phyloP scores from a whole-genome alignment of 1,140 invertebrate species.

The Papilio polyxenes region DNA sequence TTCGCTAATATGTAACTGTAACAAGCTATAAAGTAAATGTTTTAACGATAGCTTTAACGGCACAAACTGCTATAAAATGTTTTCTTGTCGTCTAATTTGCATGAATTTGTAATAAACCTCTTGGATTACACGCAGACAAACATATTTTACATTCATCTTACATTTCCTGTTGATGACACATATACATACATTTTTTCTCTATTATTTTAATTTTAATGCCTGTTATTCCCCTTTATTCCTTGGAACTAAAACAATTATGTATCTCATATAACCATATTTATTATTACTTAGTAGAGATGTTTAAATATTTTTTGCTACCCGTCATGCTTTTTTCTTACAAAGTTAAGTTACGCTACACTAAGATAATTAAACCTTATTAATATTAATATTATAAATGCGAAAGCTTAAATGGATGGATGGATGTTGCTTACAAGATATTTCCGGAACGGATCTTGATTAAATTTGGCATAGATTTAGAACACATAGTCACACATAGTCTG shows the following conservation, averaged over 20 bases:
- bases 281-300: background rate
- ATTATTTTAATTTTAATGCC: conserved; percentile 22
- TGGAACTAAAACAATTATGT: background rate
- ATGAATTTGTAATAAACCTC: conserved; percentile 39
- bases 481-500: no score
- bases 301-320: background rate
- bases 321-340: background rate
- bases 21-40: conserved; percentile 31
- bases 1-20: conserved; percentile 6
- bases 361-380: background rate
- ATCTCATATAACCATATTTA: background rate
- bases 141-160: conserved; percentile 33
- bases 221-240: background rate
- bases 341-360: background rate
- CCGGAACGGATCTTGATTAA: no score
- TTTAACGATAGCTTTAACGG: conserved; percentile 25
- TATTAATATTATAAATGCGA: background rate
- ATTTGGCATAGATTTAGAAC: no score
- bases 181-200: background rate
- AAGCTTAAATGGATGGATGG: no score
- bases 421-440: no score
- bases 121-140: conserved; percentile 34
- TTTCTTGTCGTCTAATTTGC: conserved; percentile 35
- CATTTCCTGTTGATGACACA: conserved; percentile 38
- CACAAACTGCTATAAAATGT: conserved; percentile 36